Evolutionary conservation across 2,113 vertebrate genomes (phyloP), one percentile per base, ranked within the genome.

Genomic region (Sorex fumeus): DNA sequence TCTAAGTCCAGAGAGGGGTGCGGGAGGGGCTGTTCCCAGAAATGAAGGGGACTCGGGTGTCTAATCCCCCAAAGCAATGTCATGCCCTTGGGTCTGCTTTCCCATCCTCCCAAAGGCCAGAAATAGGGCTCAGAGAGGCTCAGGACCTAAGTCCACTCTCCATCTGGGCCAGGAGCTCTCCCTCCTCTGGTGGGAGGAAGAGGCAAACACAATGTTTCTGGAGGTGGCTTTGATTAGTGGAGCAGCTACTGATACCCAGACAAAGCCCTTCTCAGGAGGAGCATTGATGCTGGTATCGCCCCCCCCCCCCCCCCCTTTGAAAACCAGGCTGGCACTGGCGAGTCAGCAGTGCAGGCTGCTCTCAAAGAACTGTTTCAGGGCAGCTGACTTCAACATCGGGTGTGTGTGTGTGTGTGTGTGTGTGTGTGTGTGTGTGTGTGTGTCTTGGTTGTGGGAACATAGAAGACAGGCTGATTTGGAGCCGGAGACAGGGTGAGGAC

Each of bases 281-380:
- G 18, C 7, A 28, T 15, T 4, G 9, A 0, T 30, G 27, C 18
- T 43, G 12, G 0, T 23, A 36, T 13, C n/a, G n/a, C n/a, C n/a
- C n/a, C n/a, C 28, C 57, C 43, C 50, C 0, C 18, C n/a, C 28
- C 57, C 43, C 50, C 0, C 18, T 78, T 88, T 57, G 69, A 67
- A 72, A 84, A 32, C 1, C 7, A 28, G 85, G 78, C 27, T 7
- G 25, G 13, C 64, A 28, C 25, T 60, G 43, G 76, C 67, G 30
- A 9, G 64, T 32, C 4, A 5, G 36, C 15, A 3, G 71, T 57
- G 53, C 3, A 2, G 67, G 9, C 69, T 36, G 45, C 76, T 36
- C 11, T 8, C 15, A 13, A 3, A 10, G 72, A 75, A 86, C 11
- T 7, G 7, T 40, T 40, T 74, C 45, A 18, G 30, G 30, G 32